Percentiles rank a stretch among this genome's conserved stretches.
Evolutionary conservation across 2,113 vertebrate species (phyloP).

Genomic region (Telmatochromis sp.): DNA sequence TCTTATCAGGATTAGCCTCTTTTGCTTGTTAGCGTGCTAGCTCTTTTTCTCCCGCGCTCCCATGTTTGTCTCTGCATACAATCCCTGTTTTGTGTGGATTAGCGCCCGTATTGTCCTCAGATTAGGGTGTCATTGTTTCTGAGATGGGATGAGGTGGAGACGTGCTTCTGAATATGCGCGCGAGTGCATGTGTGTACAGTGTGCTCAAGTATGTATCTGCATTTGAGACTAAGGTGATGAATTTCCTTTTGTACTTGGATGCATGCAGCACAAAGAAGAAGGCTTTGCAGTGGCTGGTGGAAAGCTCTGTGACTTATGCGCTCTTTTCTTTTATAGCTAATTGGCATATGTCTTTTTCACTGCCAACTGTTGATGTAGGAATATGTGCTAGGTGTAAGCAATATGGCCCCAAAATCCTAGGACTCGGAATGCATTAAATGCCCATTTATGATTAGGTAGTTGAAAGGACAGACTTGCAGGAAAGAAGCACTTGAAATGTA

Average conservation of each 20-base stretch:
- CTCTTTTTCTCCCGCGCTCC: not conserved
- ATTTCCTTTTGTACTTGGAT: not conserved
- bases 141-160: slow-evolving; percentile 18
- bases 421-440: not conserved
- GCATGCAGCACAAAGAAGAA: not conserved
- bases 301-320: not conserved
- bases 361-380: not conserved
- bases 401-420: not conserved
- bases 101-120: slow-evolving; percentile 49
- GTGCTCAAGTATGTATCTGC: not conserved
- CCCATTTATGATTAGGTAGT: not conserved
- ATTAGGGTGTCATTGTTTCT: slow-evolving; percentile 58
- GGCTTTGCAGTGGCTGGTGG: not conserved
- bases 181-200: not conserved
- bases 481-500: not conserved
- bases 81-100: slow-evolving; percentile 65
- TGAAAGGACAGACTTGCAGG: not conserved
- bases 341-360: not conserved
- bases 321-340: not conserved
- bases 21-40: slow-evolving; percentile 36
- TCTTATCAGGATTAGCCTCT: slow-evolving; percentile 58
- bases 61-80: slow-evolving; percentile 36
- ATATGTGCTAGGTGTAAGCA: not conserved
- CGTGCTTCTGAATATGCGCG: not conserved
- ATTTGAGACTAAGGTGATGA: not conserved